phyloP scores from a whole-genome alignment of 2,888 invertebrate genomes.

The Temnothorax rugatulus region DNA sequence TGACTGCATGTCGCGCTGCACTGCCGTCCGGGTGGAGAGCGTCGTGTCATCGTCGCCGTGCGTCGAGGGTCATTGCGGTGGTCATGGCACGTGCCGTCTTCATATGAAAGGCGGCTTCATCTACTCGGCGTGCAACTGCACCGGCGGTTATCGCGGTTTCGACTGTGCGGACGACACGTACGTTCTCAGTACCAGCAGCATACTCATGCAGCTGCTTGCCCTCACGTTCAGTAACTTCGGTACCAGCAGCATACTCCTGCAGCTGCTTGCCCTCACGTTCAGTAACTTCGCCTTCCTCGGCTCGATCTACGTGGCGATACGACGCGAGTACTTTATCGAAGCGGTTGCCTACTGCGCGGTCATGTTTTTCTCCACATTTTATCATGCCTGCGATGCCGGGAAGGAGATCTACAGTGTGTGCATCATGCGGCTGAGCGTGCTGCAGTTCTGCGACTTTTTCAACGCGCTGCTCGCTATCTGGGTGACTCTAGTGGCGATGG shows the following conservation, averaged over 20 bases:
- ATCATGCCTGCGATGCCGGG: conserved; percentile 96
- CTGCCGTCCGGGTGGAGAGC: conserved; percentile 89
- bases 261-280: conserved; percentile 92
- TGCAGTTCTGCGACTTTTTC: conserved; percentile 96
- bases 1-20: conserved; percentile 87
- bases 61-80: conserved; percentile 91
- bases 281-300: conserved; percentile 95
- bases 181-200: conserved; percentile 90
- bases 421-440: conserved; percentile 91
- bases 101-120: conserved; percentile 92
- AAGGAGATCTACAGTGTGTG: conserved; percentile 93
- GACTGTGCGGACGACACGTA: conserved; percentile 94
- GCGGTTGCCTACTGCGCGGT: conserved; percentile 93
- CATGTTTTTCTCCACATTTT: conserved; percentile 95
- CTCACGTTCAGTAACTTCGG: too few relatives aligned
- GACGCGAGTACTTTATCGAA: conserved; percentile 92
- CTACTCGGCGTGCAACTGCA: conserved; percentile 92
- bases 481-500: conserved; percentile 96
- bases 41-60: conserved; percentile 92
- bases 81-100: conserved; percentile 92
- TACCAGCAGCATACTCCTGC: too few relatives aligned
- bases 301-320: conserved; percentile 91
- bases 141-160: conserved; percentile 92
- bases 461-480: conserved; percentile 95
- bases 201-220: too few relatives aligned